Percentiles rank a stretch among this genome's conserved stretches.
Conservation (phyloP, 2,888 invertebrate species). For the Callimorpha dominula region DNA sequence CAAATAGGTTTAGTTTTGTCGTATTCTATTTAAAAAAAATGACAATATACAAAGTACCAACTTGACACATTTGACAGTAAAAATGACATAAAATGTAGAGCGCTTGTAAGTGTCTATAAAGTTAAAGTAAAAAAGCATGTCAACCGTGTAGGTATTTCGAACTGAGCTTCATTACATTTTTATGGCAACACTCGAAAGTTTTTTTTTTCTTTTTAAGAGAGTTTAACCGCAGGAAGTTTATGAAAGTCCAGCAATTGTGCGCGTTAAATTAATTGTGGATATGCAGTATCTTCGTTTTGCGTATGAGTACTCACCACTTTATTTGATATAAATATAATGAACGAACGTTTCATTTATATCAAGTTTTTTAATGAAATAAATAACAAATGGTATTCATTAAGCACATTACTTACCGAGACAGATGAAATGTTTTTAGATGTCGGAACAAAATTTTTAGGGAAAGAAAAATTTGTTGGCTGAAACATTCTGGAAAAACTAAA, state of each 20-base stretch:
- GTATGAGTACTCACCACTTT: no score
- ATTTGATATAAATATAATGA: no score
- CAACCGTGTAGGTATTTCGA: background rate
- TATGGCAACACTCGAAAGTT: slow-evolving; percentile 6
- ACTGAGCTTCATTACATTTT: background rate
- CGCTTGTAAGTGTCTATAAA: background rate
- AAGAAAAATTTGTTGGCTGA: no score
- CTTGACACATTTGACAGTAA: background rate
- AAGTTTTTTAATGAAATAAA: no score
- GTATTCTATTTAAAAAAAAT: background rate
- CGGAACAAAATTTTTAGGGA: no score
- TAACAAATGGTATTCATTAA: no score
- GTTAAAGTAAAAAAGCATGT: slow-evolving; percentile 11
- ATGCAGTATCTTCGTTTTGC: no score
- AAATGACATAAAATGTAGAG: background rate
- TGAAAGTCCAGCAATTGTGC: background rate
- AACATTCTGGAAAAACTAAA: no score
- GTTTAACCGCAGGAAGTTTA: background rate
- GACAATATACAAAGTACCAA: background rate
- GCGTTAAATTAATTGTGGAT: background rate
- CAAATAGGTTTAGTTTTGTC: background rate
- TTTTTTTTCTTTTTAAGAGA: background rate
- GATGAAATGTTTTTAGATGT: no score
- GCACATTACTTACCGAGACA: no score
- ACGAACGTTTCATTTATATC: no score